Percentiles rank a stretch among this genome's conserved stretches.
These are phyloP conservation scores for Nebria ingens DNA, from an alignment of 1,140 invertebrate species.

Conservation along the genomic window DNA sequence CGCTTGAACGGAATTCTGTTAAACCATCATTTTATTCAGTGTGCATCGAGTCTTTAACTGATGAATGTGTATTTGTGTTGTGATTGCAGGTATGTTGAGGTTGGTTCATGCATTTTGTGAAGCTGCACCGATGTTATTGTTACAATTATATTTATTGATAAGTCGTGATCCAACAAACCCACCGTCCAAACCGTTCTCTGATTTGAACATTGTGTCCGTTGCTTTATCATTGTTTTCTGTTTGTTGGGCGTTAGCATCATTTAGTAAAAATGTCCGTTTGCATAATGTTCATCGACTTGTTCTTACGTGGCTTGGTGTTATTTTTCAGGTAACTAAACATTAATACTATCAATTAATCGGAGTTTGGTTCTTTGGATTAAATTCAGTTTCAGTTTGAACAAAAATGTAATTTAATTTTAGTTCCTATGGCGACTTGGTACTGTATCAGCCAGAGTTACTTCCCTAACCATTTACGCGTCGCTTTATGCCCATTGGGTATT, in stretches of 20 bases:
- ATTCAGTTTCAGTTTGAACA: too few species aligned
- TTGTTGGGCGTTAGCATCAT: slow-evolving; percentile 83
- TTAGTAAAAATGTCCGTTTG: slow-evolving; percentile 72
- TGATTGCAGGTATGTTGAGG: slow-evolving; percentile 52
- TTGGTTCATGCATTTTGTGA: slow-evolving; percentile 80
- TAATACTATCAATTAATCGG: neutral
- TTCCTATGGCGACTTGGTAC: slow-evolving; percentile 79
- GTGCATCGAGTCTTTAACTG: too few species aligned
- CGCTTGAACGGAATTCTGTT: too few species aligned
- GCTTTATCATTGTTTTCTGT: slow-evolving; percentile 72
- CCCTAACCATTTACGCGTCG: slow-evolving; percentile 75
- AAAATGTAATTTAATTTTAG: slow-evolving; percentile 32
- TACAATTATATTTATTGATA: slow-evolving; percentile 71
- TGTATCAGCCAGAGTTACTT: slow-evolving; percentile 66
- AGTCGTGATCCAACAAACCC: slow-evolving; percentile 34
- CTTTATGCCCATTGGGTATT: slow-evolving; percentile 76
- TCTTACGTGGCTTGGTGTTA: slow-evolving; percentile 81
- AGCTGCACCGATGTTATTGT: slow-evolving; percentile 74
- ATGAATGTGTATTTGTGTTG: neutral
- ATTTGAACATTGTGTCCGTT: slow-evolving; percentile 73
- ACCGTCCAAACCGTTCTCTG: slow-evolving; percentile 46
- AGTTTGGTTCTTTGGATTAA: neutral
- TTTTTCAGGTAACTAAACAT: slow-evolving; percentile 48
- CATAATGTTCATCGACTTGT: slow-evolving; percentile 74
- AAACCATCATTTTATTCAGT: too few species aligned